Conservation (phyloP, 2,797 vertebrate genomes). For the Yasuhikotakia modesta region DNA sequence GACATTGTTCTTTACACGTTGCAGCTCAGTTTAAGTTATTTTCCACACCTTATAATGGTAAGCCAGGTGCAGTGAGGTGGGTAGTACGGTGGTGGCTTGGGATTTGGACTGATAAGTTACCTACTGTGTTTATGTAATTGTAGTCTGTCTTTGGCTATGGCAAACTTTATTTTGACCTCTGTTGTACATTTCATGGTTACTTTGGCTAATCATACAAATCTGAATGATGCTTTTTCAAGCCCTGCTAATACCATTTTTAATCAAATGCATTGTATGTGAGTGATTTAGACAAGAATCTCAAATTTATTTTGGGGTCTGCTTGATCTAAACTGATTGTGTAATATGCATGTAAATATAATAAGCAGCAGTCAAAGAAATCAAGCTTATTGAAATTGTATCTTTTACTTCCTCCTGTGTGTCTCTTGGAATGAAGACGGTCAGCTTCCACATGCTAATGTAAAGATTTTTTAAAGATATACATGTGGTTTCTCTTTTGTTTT, state of each 20-base stretch:
- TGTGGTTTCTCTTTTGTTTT: conserved; percentile 2
- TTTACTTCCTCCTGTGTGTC: not conserved
- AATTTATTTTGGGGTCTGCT: conserved; percentile 3
- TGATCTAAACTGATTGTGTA: not conserved
- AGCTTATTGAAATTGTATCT: not conserved
- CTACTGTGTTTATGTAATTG: conserved; percentile 11
- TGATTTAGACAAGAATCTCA: not conserved
- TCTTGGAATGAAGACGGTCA: not conserved
- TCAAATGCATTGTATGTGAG: not conserved
- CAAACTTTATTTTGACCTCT: not conserved
- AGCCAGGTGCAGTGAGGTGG: conserved; percentile 41
- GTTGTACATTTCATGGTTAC: not conserved
- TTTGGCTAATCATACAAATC: conserved; percentile 9
- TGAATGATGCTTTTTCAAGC: not conserved
- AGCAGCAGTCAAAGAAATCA: not conserved
- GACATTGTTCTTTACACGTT: conserved; percentile 60
- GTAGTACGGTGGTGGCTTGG: conserved; percentile 55
- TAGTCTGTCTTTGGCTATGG: not conserved
- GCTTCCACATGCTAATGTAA: not conserved
- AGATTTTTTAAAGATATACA: not conserved
- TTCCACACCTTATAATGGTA: conserved; percentile 65
- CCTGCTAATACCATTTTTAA: not conserved
- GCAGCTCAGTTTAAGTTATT: conserved; percentile 63
- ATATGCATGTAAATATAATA: conserved; percentile 2
- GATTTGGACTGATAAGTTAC: conserved; percentile 5